phyloP scores from a whole-genome alignment of 2,113 vertebrate genomes.

The Gnathonemus longibarbis region DNA sequence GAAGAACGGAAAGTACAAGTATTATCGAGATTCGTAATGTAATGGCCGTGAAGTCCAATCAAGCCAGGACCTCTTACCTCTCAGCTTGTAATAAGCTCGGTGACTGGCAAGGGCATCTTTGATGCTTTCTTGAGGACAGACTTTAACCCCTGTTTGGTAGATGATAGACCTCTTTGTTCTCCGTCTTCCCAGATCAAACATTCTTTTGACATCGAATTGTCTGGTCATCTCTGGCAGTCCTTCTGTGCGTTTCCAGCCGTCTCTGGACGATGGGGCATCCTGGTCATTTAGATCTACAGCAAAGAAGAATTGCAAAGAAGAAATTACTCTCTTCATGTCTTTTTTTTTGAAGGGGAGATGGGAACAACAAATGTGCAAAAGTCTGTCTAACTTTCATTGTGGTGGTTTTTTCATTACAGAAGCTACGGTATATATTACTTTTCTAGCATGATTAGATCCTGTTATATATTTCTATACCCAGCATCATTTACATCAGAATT shows the following conservation, averaged over 20 bases:
- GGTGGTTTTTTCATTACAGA: background rate
- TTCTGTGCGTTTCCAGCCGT: slow-evolving; percentile 61
- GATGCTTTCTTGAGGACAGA: slow-evolving; percentile 81
- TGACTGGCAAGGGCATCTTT: slow-evolving; percentile 78
- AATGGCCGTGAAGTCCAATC: background rate
- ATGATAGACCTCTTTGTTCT: slow-evolving; percentile 72
- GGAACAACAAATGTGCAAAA: background rate
- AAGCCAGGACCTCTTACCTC: background rate
- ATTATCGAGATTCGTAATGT: background rate
- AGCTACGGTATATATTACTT: background rate
- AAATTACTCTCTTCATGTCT: background rate
- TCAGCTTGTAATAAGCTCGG: slow-evolving; percentile 75
- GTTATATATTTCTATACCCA: background rate
- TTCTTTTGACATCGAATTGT: slow-evolving; percentile 56
- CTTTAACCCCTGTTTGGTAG: slow-evolving; percentile 72
- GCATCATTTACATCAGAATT: background rate
- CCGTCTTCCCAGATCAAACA: slow-evolving; percentile 59
- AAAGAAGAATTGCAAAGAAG: slow-evolving; percentile 20
- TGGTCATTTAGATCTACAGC: slow-evolving; percentile 63
- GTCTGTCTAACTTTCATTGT: background rate
- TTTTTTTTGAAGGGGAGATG: background rate
- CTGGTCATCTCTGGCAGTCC: slow-evolving; percentile 54
- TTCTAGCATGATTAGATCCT: background rate
- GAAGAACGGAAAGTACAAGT: background rate
- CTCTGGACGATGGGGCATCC: slow-evolving; percentile 50